Percentiles rank a stretch among this genome's conserved stretches.
These are phyloP conservation scores for Augochlora pura DNA, from an alignment of 1,140 invertebrate species.

Conservation along the genomic window DNA sequence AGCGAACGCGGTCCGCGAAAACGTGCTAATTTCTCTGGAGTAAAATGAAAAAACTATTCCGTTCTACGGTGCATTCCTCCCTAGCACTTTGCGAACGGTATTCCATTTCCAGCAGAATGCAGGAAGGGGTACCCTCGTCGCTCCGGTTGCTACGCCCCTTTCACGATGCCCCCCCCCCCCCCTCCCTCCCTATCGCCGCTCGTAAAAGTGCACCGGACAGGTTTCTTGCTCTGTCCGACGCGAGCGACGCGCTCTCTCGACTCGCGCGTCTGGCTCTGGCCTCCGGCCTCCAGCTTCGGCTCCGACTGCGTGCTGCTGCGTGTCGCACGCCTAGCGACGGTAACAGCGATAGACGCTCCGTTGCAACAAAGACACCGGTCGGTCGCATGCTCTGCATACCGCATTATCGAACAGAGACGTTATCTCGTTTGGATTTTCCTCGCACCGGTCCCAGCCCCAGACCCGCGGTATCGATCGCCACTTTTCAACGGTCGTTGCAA, in stretches of 20 bases:
- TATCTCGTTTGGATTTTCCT: slow-evolving; percentile 12
- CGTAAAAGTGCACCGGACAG: slow-evolving; percentile 36
- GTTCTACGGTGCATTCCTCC: no score
- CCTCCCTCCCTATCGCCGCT: neutral
- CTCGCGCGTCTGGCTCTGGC: slow-evolving; percentile 52
- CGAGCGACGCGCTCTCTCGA: slow-evolving; percentile 57
- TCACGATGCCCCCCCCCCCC: neutral
- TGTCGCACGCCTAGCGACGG: slow-evolving; percentile 16
- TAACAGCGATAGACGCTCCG: slow-evolving; percentile 17
- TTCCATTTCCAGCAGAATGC: neutral
- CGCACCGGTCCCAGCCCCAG: no score
- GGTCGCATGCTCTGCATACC: neutral
- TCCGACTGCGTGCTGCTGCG: neutral
- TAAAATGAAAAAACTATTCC: no score
- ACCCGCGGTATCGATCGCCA: slow-evolving; percentile 23
- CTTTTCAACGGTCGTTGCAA: slow-evolving; percentile 8
- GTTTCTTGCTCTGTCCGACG: slow-evolving; percentile 37
- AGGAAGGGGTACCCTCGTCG: slow-evolving; percentile 12
- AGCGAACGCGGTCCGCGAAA: no score
- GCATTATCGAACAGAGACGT: slow-evolving; percentile 9
- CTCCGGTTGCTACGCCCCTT: slow-evolving; percentile 29
- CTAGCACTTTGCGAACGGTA: neutral
- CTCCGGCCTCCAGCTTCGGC: no score
- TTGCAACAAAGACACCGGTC: slow-evolving; percentile 14
- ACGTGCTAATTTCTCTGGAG: no score